phyloP scores from a whole-genome alignment of 2,113 vertebrate species.

The Trichomycterus rosablanca region DNA sequence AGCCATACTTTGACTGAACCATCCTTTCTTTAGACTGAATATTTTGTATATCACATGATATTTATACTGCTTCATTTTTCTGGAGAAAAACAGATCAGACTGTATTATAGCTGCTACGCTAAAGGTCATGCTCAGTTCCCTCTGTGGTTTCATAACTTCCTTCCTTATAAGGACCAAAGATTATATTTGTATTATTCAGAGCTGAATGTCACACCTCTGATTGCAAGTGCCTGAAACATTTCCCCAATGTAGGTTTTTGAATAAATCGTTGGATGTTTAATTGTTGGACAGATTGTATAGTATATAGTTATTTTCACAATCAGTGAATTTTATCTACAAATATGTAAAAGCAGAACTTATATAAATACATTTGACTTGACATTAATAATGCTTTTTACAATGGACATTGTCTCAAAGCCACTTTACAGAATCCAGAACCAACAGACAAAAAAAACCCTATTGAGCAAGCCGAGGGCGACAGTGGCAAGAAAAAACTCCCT shows the following conservation, averaged over 20 bases:
- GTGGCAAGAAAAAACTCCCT: too few relatives aligned
- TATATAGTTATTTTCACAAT: slow-evolving; percentile 52
- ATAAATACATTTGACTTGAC: too few relatives aligned
- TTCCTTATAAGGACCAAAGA: slow-evolving; percentile 56
- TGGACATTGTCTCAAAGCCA: too few relatives aligned
- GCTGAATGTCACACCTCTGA: slow-evolving; percentile 53
- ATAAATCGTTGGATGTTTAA: slow-evolving; percentile 46
- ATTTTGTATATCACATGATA: not conserved
- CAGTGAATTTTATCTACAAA: too few relatives aligned
- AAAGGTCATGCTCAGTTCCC: too few relatives aligned
- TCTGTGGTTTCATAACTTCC: slow-evolving; percentile 49
- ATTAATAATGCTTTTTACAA: too few relatives aligned
- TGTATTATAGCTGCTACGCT: too few relatives aligned
- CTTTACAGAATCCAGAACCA: too few relatives aligned
- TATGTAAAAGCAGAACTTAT: too few relatives aligned
- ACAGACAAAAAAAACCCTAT: too few relatives aligned
- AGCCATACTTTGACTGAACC: slow-evolving; percentile 50
- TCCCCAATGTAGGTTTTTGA: slow-evolving; percentile 48
- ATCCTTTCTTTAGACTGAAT: slow-evolving; percentile 9
- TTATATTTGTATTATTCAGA: slow-evolving; percentile 47
- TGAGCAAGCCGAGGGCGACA: too few relatives aligned
- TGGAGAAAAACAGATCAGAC: slow-evolving; percentile 30
- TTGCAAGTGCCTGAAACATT: slow-evolving; percentile 64
- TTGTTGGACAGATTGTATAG: slow-evolving; percentile 52
- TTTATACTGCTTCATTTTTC: not conserved